A percentile compares a stretch with the other conserved stretches of the same genome.
Evolutionary conservation across 2,113 vertebrate genomes (phyloP).

Genomic region (Oncorhynchus nerka): DNA sequence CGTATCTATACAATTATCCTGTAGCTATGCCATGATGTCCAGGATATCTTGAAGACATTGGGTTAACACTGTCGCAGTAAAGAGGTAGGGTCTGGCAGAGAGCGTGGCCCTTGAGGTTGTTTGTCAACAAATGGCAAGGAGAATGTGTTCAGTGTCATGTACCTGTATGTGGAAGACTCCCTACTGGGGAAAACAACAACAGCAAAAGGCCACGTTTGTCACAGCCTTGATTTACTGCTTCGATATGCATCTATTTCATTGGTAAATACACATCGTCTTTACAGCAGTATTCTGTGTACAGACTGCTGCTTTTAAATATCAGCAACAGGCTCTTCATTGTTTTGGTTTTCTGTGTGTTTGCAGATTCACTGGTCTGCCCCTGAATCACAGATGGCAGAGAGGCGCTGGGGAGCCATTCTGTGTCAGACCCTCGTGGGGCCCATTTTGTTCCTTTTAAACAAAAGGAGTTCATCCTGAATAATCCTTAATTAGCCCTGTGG

Average conservation of each 20-base stretch:
- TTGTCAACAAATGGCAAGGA: not conserved
- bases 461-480: constrained; percentile 59
- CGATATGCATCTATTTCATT: not conserved
- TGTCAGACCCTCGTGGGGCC: constrained; percentile 28
- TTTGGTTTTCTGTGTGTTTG: not conserved
- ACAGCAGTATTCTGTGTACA: not conserved
- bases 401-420: constrained; percentile 41
- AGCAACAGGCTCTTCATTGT: not conserved
- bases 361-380: not conserved
- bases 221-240: not conserved
- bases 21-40: not conserved
- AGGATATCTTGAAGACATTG: not conserved
- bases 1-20: not conserved
- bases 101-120: not conserved
- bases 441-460: constrained; percentile 47
- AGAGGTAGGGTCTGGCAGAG: no score
- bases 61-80: no score
- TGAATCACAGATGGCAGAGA: constrained; percentile 45
- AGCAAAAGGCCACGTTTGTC: not conserved
- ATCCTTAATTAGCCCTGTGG: constrained; percentile 64
- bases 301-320: not conserved
- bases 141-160: not conserved
- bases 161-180: not conserved
- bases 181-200: not conserved
- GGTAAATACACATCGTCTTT: not conserved